Percentiles rank a stretch among this genome's conserved stretches.
Conservation (phyloP, 1,140 invertebrate species). For the Scylla paramamosain region DNA sequence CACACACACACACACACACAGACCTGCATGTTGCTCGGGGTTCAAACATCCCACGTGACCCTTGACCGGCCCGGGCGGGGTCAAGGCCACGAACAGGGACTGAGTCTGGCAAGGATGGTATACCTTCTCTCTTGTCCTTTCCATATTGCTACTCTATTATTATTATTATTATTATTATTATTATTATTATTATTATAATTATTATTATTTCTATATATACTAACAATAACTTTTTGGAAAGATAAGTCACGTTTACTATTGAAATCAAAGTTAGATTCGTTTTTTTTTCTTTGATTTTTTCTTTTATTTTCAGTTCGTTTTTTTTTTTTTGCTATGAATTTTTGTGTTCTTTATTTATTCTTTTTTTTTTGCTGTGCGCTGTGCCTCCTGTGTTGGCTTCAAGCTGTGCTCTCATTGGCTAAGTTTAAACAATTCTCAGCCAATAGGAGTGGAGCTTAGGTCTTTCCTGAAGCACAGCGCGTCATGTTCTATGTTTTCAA, state of each 20-base stretch:
- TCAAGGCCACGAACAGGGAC: constrained; percentile 41
- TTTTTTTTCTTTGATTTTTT: background rate
- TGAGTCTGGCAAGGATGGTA: constrained; percentile 31
- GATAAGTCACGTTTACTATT: background rate
- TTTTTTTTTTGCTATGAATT: constrained; percentile 24
- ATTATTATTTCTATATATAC: constrained; percentile 3
- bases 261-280: background rate
- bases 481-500: background rate
- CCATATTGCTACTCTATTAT: constrained; percentile 7
- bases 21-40: constrained; percentile 51
- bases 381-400: background rate
- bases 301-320: background rate
- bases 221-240: background rate
- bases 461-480: background rate
- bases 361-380: background rate
- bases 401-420: constrained; percentile 30
- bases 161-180: constrained; percentile 32
- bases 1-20: constrained; percentile 23
- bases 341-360: constrained; percentile 38
- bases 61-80: constrained; percentile 11
- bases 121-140: constrained; percentile 45
- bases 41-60: constrained; percentile 37
- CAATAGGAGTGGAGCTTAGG: background rate
- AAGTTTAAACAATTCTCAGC: background rate
- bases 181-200: constrained; percentile 5